Base-by-base conservation (phyloP, 1,140 invertebrate genomes). In the Brachionus manjavacas region DNA sequence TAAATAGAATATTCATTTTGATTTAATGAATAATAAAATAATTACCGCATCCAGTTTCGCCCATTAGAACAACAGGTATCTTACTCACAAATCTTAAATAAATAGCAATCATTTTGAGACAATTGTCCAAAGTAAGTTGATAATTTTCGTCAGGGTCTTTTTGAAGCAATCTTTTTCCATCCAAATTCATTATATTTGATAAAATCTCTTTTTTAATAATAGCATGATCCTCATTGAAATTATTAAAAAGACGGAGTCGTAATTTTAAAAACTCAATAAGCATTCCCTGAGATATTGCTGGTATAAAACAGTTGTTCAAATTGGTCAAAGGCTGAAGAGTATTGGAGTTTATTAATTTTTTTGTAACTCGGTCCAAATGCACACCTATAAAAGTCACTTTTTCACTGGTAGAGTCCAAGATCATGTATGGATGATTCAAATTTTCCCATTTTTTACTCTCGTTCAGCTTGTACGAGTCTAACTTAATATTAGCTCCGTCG, bases 21-120 rank as follows among this genome's bases (percentile, higher is more conserved):
- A 7, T 35, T 35, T 35, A 35, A 35, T 35, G 0, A 35, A 35
- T 6, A 35, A 35, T 72, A 39, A 43, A 72, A 72, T 8, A 72
- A 20, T 89, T 89, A 60, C 88, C 88, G 85, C 88, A 89, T 8
- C 88, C 88, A 9, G 88, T 89, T 83, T 89, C 88, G 11, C 88
- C 88, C 88, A 89, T 89, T 43, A 89, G 84, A 55, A 89, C 85
- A 6, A 89, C 88, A 28, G 88, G 88, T 60, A 89, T 88, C 72
- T 86, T 85, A 85, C 88, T 88, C 60, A 84, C 64, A n/a, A 87
- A 39, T 84, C 88, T 84, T 87, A 88, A 86, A 86, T 88, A 87
- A 49, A 89, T 88, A 8, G 88, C 88, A 78, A 88, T 76, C 16
- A 89, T 88, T 83, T 89, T 89, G 83, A 88, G 87, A 14, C 86